These are phyloP conservation scores for Sarcophaga variegata DNA, from an alignment of 2,888 invertebrate genomes.

Conservation along the genomic window DNA sequence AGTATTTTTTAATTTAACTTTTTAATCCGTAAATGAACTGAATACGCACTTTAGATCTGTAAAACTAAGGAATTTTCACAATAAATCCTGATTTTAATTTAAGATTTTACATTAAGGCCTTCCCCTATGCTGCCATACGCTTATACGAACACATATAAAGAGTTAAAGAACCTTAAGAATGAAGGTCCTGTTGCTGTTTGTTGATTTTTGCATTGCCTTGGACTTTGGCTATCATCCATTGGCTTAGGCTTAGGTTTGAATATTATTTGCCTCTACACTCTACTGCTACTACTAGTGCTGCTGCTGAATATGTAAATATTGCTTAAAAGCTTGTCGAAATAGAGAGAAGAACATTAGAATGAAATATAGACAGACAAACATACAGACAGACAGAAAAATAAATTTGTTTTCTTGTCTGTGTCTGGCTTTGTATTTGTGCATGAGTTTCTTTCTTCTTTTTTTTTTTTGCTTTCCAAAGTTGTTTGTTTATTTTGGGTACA, in stretches of 20 bases:
- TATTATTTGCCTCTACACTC: not conserved
- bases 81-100: constrained; percentile 2
- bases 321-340: not conserved
- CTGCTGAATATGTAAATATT: not conserved
- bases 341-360: too few relatives aligned
- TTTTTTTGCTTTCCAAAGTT: too few relatives aligned
- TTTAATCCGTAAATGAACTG: not conserved
- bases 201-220: constrained; percentile 9
- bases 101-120: not conserved
- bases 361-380: not conserved
- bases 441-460: too few relatives aligned
- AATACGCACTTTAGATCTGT: not conserved
- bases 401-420: constrained; percentile 2
- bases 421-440: not conserved
- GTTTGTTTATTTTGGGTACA: not conserved
- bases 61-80: not conserved
- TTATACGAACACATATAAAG: not conserved
- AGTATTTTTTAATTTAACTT: not conserved
- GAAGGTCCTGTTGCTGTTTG: constrained; percentile 4
- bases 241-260: not conserved
- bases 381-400: not conserved
- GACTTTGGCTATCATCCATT: not conserved
- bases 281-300: too few relatives aligned
- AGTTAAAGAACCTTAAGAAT: not conserved
- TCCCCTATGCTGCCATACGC: not conserved